A percentile compares a stretch with the other conserved stretches of the same genome.
phyloP scores from a whole-genome alignment of 1,140 invertebrate species.

The Periplaneta americana region DNA sequence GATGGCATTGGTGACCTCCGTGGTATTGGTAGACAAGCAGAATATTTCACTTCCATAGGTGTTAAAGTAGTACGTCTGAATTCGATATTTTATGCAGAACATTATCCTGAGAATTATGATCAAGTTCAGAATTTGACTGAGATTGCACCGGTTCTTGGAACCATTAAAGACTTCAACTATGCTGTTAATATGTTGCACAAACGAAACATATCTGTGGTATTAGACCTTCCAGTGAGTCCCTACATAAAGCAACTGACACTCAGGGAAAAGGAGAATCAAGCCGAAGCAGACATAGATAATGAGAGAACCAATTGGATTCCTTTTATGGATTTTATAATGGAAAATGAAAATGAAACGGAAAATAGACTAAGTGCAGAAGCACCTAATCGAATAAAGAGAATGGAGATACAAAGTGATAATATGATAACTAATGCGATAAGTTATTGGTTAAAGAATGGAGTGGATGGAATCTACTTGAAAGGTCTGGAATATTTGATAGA shows the following conservation, averaged over 20 bases:
- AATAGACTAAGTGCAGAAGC: not conserved
- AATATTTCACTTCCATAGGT: conserved; percentile 61
- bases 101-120: conserved; percentile 64
- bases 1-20: conserved; percentile 69
- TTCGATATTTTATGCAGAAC: conserved; percentile 62
- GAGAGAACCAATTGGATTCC: not conserved
- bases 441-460: conserved; percentile 58
- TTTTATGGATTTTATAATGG: not conserved
- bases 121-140: conserved; percentile 54
- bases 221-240: conserved; percentile 67
- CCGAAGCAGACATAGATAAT: not conserved
- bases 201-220: conserved; percentile 61
- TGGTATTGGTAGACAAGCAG: conserved; percentile 57
- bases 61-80: conserved; percentile 62
- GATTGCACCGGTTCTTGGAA: conserved; percentile 58
- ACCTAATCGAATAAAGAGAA: not conserved
- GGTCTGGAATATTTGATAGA: conserved; percentile 49
- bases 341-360: not conserved
- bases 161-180: conserved; percentile 54
- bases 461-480: conserved; percentile 79
- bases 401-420: not conserved
- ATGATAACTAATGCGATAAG: not conserved
- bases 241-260: conserved; percentile 37
- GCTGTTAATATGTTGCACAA: conserved; percentile 52
- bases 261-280: not conserved